Evolutionary conservation across 1,140 invertebrate genomes (phyloP).

Genomic region (Streblospio benedicti): DNA sequence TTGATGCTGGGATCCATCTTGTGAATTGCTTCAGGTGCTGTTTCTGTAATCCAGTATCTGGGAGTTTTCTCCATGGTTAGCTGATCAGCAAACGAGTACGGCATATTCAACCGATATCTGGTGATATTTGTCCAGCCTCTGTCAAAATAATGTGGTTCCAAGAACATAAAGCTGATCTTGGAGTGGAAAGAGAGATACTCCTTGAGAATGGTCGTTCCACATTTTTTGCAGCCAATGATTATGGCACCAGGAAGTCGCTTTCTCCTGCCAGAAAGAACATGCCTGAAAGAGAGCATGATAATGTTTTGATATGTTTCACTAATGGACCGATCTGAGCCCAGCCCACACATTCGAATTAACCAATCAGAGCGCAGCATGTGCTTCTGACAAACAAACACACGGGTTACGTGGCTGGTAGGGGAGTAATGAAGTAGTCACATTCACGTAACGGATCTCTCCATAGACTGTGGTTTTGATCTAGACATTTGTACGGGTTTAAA

Average conservation of each 20-base stretch:
- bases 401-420: no score
- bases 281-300: no score
- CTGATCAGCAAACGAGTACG: slow-evolving; percentile 31
- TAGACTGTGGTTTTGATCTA: no score
- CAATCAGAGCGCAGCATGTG: no score
- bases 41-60: slow-evolving; percentile 44
- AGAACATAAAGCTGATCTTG: slow-evolving; percentile 32
- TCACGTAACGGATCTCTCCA: no score
- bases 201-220: slow-evolving; percentile 48
- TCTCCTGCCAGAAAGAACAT: no score
- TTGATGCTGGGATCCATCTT: slow-evolving; percentile 41
- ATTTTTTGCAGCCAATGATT: slow-evolving; percentile 49
- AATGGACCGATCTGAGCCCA: no score
- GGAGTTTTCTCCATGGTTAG: slow-evolving; percentile 52
- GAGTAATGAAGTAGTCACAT: no score
- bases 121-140: slow-evolving; percentile 31
- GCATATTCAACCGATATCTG: slow-evolving; percentile 43
- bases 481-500: no score
- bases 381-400: no score
- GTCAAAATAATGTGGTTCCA: slow-evolving; percentile 49
- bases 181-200: slow-evolving; percentile 46
- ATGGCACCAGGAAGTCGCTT: slow-evolving; percentile 34
- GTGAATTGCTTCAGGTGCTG: slow-evolving; percentile 4
- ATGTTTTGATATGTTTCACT: no score
- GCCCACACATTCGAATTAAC: no score